Base-by-base conservation (phyloP, 1,140 invertebrate species). In the Pseudoatta argentina region DNA sequence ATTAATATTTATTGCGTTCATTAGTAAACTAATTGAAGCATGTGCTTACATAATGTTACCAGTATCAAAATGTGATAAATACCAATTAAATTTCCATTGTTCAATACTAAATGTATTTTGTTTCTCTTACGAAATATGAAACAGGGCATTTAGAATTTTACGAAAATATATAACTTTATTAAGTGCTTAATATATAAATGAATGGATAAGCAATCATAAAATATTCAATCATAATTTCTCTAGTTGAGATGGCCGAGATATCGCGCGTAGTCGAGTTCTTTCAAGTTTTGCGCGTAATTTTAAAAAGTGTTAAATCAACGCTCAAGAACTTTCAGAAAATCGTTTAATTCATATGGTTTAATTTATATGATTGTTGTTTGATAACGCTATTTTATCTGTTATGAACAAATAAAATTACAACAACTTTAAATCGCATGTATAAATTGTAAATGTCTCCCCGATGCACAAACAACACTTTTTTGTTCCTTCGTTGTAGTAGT, bases 251-350 rank as follows among this genome's bases (percentile, higher is more conserved):
- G 30, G 30, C 14, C 30, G 63, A 14, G 30, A 57, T 64, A 55
- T 55, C 77, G 77, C 66, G 67, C 79, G 24, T 24, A 72, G n/a
- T 57, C 61, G 21, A 24, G 53, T 67, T 44, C 51, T 61, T 59
- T 39, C 53, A 61, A 83, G 55, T 83, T 63, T 75, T 44, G 55
- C 55, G 24, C 39, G n/a, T 61, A 83, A 83, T 55, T 83, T 83
- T 61, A 48, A 39, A 48, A 57, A n/a, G 69, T 73, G 55, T 75
- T 73, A 57, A 57, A 51, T 82, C 66, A 59, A 51, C 39, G 34
- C 34, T 7, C 21, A 27, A 27, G 5, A 39, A 73, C 69, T 83
- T 75, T 63, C 39, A n/a, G n/a, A 30, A 83, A 75, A 83, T 83
- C 27, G 10, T 63, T 75, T 83, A 73, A 73, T 71, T 73, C 57